Conservation (phyloP, 2,113 vertebrate species). For the Desmodus rotundus region DNA sequence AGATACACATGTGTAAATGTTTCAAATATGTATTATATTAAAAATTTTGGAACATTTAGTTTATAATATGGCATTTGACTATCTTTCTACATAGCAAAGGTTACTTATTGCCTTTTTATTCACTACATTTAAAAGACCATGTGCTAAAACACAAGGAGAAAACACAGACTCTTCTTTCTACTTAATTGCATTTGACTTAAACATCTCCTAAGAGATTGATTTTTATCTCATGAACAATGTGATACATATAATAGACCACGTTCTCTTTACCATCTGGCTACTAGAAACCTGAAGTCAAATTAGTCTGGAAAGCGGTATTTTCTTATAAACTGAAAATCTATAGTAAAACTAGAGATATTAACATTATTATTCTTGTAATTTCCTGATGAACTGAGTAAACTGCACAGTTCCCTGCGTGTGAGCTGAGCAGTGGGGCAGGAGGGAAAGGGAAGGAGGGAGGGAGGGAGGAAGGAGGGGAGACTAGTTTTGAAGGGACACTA, state of each 20-base stretch:
- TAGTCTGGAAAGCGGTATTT: not conserved
- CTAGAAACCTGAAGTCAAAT: conserved; percentile 26
- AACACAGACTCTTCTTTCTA: conserved; percentile 15
- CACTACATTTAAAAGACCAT: not conserved
- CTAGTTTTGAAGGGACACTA: not conserved
- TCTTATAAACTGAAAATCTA: not conserved
- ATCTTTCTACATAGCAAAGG: not conserved
- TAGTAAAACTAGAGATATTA: conserved; percentile 16
- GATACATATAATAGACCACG: not conserved
- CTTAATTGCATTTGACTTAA: conserved; percentile 42
- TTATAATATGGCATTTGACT: not conserved
- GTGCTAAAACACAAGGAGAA: not conserved
- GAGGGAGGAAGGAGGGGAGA: rapidly evolving
- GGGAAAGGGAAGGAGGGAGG: rapidly evolving
- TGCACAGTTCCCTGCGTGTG: not conserved
- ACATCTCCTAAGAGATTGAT: conserved; percentile 25
- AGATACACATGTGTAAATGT: not conserved
- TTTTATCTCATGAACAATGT: conserved; percentile 33
- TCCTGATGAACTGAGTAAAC: not conserved
- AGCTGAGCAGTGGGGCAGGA: not conserved
- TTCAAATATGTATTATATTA: not conserved
- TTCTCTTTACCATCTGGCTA: not conserved
- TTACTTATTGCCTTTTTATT: not conserved
- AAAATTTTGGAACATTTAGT: not conserved
- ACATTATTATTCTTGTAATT: not conserved